A percentile compares a stretch with the other conserved stretches of the same genome.
phyloP scores from a whole-genome alignment of 2,888 invertebrate species.

The Oxyteleia sp. region DNA sequence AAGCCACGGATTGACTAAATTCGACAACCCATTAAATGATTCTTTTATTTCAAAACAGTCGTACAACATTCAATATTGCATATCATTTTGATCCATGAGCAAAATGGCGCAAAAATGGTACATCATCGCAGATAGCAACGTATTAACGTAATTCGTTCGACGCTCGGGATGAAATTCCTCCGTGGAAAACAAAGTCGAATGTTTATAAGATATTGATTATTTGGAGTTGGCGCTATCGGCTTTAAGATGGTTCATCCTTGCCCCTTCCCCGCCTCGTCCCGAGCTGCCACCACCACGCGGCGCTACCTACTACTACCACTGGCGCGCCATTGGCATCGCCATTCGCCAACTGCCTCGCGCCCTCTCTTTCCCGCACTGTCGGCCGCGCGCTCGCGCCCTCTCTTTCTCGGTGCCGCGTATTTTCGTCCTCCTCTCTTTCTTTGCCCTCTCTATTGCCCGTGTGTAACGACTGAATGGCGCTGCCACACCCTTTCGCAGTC shows the following conservation, averaged over 20 bases:
- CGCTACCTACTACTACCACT: constrained; percentile 75
- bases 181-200: constrained; percentile 53
- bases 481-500: constrained; percentile 87
- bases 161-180: constrained; percentile 25
- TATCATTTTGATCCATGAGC: no score
- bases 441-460: constrained; percentile 81
- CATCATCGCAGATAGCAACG: background rate
- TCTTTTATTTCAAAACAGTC: no score
- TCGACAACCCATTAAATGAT: no score
- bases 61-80: no score
- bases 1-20: no score
- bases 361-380: constrained; percentile 60
- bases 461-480: constrained; percentile 87
- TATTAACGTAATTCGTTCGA: background rate
- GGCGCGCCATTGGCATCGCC: constrained; percentile 74
- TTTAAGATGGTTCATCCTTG: constrained; percentile 87
- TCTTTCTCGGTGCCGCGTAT: constrained; percentile 63
- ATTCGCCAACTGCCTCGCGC: constrained; percentile 52
- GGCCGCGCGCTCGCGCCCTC: constrained; percentile 66
- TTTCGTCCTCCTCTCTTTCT: constrained; percentile 65
- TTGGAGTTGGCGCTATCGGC: constrained; percentile 85
- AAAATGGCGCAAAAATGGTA: no score
- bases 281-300: constrained; percentile 75
- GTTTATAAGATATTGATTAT: constrained; percentile 85
- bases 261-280: constrained; percentile 71